phyloP scores from a whole-genome alignment of 2,888 invertebrate species.

The Rhagonycha lutea region DNA sequence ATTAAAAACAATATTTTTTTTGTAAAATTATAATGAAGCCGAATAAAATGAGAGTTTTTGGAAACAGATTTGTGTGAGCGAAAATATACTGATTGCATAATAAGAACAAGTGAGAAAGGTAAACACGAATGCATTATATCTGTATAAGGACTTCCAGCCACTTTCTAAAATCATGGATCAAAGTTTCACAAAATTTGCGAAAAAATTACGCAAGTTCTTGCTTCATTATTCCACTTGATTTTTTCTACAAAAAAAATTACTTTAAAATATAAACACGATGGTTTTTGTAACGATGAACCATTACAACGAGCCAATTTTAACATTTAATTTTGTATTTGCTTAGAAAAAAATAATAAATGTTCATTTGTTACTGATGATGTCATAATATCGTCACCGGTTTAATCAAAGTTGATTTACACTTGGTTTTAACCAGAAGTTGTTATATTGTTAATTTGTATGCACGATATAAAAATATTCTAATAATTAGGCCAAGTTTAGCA shows the following conservation, averaged over 20 bases:
- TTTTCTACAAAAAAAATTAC: background rate
- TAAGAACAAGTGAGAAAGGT: background rate
- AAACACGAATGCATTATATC: background rate
- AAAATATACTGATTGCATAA: background rate
- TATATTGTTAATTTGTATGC: background rate
- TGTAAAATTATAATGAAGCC: background rate
- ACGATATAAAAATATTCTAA: background rate
- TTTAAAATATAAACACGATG: background rate
- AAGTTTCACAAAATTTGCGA: background rate
- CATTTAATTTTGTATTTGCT: background rate
- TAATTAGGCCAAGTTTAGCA: background rate
- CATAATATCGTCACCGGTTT: background rate
- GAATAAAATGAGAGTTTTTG: background rate
- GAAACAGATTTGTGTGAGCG: background rate
- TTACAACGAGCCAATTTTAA: background rate
- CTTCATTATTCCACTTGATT: background rate
- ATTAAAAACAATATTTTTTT: background rate
- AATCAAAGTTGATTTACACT: slow-evolving; percentile 2
- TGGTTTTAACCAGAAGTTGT: background rate
- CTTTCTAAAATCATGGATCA: background rate
- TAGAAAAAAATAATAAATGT: slow-evolving; percentile 9
- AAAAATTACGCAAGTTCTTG: background rate
- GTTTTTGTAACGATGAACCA: background rate
- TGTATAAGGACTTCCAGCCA: background rate
- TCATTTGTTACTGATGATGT: slow-evolving; percentile 3